Percentiles rank a stretch among this genome's conserved stretches.
Conservation (phyloP, 1,140 invertebrate species). For the Mercenaria mercenaria region DNA sequence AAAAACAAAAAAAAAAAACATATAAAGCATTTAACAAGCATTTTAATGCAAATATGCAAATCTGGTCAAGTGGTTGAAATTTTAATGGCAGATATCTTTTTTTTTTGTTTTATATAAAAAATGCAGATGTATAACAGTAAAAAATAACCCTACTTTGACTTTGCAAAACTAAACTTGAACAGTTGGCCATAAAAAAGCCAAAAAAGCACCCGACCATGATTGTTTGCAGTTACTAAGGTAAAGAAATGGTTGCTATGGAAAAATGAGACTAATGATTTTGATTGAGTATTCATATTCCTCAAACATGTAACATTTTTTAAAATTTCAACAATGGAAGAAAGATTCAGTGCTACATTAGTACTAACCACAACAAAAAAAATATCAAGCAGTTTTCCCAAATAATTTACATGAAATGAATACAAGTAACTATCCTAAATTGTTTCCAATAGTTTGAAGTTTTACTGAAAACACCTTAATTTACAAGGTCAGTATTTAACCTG, state of each 20-base stretch:
- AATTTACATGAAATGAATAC: background rate
- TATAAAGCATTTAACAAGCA: slow-evolving; percentile 34
- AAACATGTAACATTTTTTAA: slow-evolving; percentile 10
- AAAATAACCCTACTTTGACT: slow-evolving; percentile 45
- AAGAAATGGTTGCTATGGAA: slow-evolving; percentile 50
- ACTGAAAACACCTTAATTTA: no score
- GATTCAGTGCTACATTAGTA: background rate
- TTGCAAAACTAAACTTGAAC: slow-evolving; percentile 65
- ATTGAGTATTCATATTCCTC: slow-evolving; percentile 62
- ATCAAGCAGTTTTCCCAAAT: background rate
- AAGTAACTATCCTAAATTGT: no score
- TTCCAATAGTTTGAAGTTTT: no score
- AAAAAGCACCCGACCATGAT: slow-evolving; percentile 63
- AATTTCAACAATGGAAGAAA: slow-evolving; percentile 21
- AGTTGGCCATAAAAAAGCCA: slow-evolving; percentile 49
- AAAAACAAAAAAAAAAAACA: slow-evolving; percentile 25
- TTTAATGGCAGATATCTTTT: slow-evolving; percentile 23
- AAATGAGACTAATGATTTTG: slow-evolving; percentile 56
- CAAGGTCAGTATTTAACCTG: no score
- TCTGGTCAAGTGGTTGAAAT: background rate
- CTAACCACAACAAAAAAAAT: background rate
- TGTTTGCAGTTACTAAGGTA: slow-evolving; percentile 53
- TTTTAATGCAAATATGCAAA: slow-evolving; percentile 9
- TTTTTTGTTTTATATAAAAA: slow-evolving; percentile 46
- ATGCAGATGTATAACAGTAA: slow-evolving; percentile 65